phyloP scores from a whole-genome alignment of 1,140 invertebrate species.

The Acarapis woodi region DNA sequence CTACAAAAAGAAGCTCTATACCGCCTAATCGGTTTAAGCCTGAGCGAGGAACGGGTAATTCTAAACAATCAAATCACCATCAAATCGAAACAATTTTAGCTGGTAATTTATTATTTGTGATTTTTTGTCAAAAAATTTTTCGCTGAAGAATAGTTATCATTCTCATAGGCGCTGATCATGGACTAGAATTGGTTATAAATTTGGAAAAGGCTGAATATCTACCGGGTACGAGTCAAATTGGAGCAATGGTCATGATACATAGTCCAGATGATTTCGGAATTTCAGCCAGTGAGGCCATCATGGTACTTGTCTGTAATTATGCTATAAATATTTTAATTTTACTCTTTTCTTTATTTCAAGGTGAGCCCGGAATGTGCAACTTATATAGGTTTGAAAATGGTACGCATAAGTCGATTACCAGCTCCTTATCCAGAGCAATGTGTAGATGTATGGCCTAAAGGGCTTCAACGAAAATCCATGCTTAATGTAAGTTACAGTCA shows the following conservation, averaged over 20 bases:
- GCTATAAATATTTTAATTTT: too few relatives aligned
- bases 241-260: conserved; percentile 11
- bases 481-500: conserved; percentile 10
- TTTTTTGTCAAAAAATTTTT: too few relatives aligned
- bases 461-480: conserved; percentile 5
- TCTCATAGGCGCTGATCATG: too few relatives aligned
- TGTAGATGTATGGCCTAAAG: conserved; percentile 9
- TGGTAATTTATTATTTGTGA: too few relatives aligned
- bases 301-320: too few relatives aligned
- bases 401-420: conserved; percentile 11
- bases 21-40: too few relatives aligned
- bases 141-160: too few relatives aligned
- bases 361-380: conserved; percentile 9
- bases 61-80: too few relatives aligned
- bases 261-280: conserved; percentile 9
- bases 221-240: conserved; percentile 9
- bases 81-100: conserved; percentile 9
- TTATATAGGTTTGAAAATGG: conserved; percentile 11
- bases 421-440: conserved; percentile 11
- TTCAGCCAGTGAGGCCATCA: conserved; percentile 6
- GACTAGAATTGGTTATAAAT: conserved; percentile 11
- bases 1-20: too few relatives aligned
- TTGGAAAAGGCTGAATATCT: conserved; percentile 10
- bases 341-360: too few relatives aligned
- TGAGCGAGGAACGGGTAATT: too few relatives aligned